Evolutionary conservation across 2,113 vertebrate species (phyloP).

Genomic region (Lophius piscatorius): DNA sequence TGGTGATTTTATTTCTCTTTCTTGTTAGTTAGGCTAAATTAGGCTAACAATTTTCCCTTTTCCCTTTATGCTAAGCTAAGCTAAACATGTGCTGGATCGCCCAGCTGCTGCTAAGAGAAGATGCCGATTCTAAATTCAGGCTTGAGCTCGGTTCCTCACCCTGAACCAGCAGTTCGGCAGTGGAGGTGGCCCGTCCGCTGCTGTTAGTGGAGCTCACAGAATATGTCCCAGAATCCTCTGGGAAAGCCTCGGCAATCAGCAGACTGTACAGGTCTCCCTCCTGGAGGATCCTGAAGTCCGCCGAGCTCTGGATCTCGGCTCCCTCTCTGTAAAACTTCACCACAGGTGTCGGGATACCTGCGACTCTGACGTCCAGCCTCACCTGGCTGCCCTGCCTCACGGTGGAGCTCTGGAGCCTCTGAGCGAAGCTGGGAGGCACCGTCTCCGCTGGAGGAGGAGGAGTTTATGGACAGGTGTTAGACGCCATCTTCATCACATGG

Average conservation of each 20-base stretch:
- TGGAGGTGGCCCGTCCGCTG: slow-evolving; percentile 95
- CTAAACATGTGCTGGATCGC: no score
- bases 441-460: slow-evolving; percentile 84
- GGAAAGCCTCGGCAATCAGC: slow-evolving; percentile 93
- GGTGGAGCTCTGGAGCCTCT: slow-evolving; percentile 93
- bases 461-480: no score
- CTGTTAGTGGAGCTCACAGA: slow-evolving; percentile 95
- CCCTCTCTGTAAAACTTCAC: slow-evolving; percentile 98
- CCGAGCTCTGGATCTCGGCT: slow-evolving; percentile 98
- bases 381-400: slow-evolving; percentile 96
- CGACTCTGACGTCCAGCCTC: slow-evolving; percentile 90
- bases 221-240: slow-evolving; percentile 96
- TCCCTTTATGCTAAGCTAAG: no score
- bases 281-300: slow-evolving; percentile 94
- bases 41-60: no score
- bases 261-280: slow-evolving; percentile 95
- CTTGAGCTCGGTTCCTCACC: slow-evolving; percentile 70
- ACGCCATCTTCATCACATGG: no score
- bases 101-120: no score
- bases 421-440: slow-evolving; percentile 92
- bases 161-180: slow-evolving; percentile 94
- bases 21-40: no score
- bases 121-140: no score
- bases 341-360: slow-evolving; percentile 96
- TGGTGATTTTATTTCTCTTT: no score